phyloP scores from a whole-genome alignment of 2,888 invertebrate species.

The Herminia tarsipennalis region DNA sequence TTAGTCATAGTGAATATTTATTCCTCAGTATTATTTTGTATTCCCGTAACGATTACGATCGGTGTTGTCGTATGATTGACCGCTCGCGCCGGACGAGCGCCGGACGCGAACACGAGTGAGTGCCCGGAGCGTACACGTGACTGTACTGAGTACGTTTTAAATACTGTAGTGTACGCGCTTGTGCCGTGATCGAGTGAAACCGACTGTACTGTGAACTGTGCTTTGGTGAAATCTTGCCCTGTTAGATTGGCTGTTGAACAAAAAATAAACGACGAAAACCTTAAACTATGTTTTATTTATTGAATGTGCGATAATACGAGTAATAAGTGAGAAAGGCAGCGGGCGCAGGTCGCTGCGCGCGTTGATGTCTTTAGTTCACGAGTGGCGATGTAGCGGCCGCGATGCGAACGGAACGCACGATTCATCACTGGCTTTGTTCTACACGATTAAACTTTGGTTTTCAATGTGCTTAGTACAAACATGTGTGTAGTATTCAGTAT shows the following conservation, averaged over 20 bases:
- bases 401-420: too few relatives aligned
- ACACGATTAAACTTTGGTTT: too few relatives aligned
- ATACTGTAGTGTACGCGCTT: constrained; percentile 24
- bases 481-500: too few relatives aligned
- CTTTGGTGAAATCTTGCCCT: constrained; percentile 62
- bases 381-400: too few relatives aligned
- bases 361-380: constrained; percentile 65
- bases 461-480: too few relatives aligned
- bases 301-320: too few relatives aligned
- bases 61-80: constrained; percentile 41
- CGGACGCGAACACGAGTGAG: constrained; percentile 9
- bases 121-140: constrained; percentile 16
- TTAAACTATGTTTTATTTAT: constrained; percentile 28
- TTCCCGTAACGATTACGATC: constrained; percentile 63
- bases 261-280: constrained; percentile 56
- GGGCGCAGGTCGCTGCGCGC: constrained; percentile 38
- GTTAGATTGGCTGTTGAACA: constrained; percentile 71
- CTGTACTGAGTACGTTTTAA: constrained; percentile 22
- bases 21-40: constrained; percentile 81
- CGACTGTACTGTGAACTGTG: constrained; percentile 17
- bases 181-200: constrained; percentile 21
- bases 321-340: too few relatives aligned
- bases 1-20: constrained; percentile 62
- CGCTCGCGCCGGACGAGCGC: constrained; percentile 1
- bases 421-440: too few relatives aligned